Evolutionary conservation across 2,888 invertebrate genomes (phyloP).

Genomic region (Callinectes sapidus): DNA sequence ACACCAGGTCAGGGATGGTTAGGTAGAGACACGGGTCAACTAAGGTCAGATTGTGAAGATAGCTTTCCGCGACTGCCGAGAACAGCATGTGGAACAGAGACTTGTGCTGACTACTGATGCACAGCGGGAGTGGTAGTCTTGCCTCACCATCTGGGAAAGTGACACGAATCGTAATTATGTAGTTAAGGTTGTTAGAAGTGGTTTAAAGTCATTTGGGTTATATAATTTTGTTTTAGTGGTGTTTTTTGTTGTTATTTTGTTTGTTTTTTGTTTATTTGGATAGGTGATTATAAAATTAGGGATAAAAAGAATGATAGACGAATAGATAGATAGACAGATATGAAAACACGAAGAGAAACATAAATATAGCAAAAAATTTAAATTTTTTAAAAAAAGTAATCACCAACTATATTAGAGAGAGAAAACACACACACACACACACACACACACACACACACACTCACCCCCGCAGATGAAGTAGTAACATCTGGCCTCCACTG

Average conservation of each 20-base stretch:
- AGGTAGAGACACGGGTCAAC: constrained; percentile 69
- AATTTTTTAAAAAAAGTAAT: too few species aligned
- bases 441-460: constrained; percentile 17
- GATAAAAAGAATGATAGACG: neutral
- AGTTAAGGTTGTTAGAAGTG: neutral
- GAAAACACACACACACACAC: constrained; percentile 2
- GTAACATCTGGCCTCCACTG: neutral
- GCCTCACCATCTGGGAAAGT: constrained; percentile 47
- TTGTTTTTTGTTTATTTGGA: too few species aligned
- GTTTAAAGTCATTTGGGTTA: too few species aligned
- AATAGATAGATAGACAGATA: too few species aligned
- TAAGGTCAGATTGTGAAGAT: constrained; percentile 56
- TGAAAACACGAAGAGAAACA: too few species aligned
- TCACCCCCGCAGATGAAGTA: constrained; percentile 43
- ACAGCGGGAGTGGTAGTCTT: constrained; percentile 64
- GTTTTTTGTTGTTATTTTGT: neutral
- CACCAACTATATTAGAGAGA: too few species aligned
- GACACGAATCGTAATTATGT: too few species aligned
- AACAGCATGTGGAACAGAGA: constrained; percentile 70
- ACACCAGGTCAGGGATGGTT: constrained; percentile 65
- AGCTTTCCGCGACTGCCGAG: constrained; percentile 63
- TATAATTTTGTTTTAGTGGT: too few species aligned
- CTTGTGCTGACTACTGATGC: constrained; percentile 62
- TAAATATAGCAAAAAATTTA: neutral
- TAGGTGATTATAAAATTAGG: neutral